Evolutionary conservation across 2,888 invertebrate genomes (phyloP).

Genomic region (Gymnosoma rotundatum): DNA sequence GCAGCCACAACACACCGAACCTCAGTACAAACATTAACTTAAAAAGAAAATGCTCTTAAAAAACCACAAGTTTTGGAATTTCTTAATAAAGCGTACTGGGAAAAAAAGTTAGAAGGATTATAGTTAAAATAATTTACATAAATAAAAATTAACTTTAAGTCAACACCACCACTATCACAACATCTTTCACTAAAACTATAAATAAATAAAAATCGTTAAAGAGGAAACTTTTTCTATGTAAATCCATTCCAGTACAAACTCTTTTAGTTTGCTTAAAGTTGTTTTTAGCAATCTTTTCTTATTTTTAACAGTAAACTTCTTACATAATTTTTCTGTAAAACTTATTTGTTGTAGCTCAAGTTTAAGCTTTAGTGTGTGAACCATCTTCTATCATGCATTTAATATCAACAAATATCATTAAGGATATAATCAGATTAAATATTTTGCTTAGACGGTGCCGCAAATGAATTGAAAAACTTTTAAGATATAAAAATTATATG

Average conservation of each 20-base stretch:
- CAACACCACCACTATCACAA: conserved; percentile 44
- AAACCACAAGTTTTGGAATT: conserved; percentile 62
- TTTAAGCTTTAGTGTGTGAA: conserved; percentile 8
- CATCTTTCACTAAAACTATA: conserved; percentile 21
- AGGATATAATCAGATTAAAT: conserved; percentile 45
- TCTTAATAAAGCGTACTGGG: conserved; percentile 44
- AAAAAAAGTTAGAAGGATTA: conserved; percentile 40
- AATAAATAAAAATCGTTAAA: conserved; percentile 52
- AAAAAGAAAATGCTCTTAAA: conserved; percentile 35
- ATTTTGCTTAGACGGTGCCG: neutral
- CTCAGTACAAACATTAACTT: conserved; percentile 49
- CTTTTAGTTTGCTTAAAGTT: conserved; percentile 16
- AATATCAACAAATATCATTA: conserved; percentile 38
- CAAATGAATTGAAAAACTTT: conserved; percentile 57
- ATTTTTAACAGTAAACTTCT: conserved; percentile 19
- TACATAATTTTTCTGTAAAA: conserved; percentile 14
- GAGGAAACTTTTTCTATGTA: conserved; percentile 45
- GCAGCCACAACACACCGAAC: conserved; percentile 6
- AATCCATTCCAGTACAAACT: conserved; percentile 30
- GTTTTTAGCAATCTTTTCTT: conserved; percentile 26
- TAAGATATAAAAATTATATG: neutral
- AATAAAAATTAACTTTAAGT: conserved; percentile 56
- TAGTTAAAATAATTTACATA: conserved; percentile 56
- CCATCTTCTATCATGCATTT: conserved; percentile 39
- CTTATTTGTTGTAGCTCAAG: conserved; percentile 20